phyloP scores from a whole-genome alignment of 2,113 vertebrate species.

The Lophius piscatorius region DNA sequence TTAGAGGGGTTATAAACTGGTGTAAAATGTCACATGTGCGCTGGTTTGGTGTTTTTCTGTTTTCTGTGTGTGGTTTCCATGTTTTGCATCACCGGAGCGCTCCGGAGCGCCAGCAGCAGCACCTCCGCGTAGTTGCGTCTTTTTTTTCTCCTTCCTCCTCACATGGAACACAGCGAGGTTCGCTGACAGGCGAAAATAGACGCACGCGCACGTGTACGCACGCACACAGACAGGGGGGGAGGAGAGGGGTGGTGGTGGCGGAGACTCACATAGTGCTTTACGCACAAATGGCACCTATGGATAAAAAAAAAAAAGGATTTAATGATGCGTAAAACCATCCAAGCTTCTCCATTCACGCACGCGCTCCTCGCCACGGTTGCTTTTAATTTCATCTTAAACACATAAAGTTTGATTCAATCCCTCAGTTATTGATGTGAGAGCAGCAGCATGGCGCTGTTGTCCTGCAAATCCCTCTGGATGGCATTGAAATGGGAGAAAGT shows the following conservation, averaged over 20 bases:
- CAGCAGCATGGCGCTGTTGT: constrained; percentile 11
- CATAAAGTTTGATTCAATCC: not conserved
- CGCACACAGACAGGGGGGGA: not conserved
- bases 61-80: constrained; percentile 9
- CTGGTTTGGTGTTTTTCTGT: not conserved
- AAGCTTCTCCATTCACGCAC: too few species aligned
- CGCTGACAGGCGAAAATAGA: constrained; percentile 65
- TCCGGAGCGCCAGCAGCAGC: constrained; percentile 34
- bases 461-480: not conserved
- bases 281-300: constrained; percentile 32
- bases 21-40: constrained; percentile 15
- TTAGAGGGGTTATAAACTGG: constrained; percentile 20
- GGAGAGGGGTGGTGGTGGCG: not conserved
- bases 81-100: constrained; percentile 39
- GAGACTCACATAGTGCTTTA: constrained; percentile 20
- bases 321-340: too few species aligned
- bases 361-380: too few species aligned
- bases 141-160: constrained; percentile 43
- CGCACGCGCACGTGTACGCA: constrained; percentile 5
- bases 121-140: constrained; percentile 59
- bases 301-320: too few species aligned
- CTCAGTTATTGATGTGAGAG: not conserved
- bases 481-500: not conserved
- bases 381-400: too few species aligned
- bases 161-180: constrained; percentile 66